These are phyloP conservation scores for Augochlora pura DNA, from an alignment of 1,140 invertebrate species.

Conservation along the genomic window DNA sequence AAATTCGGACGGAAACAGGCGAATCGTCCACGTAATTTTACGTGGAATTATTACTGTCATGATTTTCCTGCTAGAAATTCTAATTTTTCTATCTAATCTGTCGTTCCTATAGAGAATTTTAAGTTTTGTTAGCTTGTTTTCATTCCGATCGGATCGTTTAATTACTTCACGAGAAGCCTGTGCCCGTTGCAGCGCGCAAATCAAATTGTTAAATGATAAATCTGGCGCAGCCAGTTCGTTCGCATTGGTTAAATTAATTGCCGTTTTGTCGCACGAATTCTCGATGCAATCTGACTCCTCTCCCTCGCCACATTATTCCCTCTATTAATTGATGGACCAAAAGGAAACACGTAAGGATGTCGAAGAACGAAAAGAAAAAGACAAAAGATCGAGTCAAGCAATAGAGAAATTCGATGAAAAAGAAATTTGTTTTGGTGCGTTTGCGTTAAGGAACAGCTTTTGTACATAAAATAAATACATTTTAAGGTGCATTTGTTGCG, in stretches of 20 bases:
- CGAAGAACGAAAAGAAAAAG: slow-evolving; percentile 38
- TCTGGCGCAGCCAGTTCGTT: not conserved
- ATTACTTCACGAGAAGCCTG: slow-evolving; percentile 5
- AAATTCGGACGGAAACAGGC: not conserved
- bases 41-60: not conserved
- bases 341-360: slow-evolving; percentile 39
- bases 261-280: slow-evolving; percentile 30
- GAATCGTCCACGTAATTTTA: not conserved
- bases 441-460: slow-evolving; percentile 69
- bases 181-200: slow-evolving; percentile 11
- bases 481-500: slow-evolving; percentile 79
- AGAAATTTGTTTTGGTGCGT: slow-evolving; percentile 63
- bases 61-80: not conserved
- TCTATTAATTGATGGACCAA: slow-evolving; percentile 45
- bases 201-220: slow-evolving; percentile 6
- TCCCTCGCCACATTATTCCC: not conserved
- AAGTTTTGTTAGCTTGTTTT: not conserved
- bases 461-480: slow-evolving; percentile 78
- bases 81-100: too few species aligned
- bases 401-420: slow-evolving; percentile 15
- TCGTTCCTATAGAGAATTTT: too few species aligned
- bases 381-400: not conserved
- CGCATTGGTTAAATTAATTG: not conserved
- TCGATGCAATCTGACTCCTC: slow-evolving; percentile 61
- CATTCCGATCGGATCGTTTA: not conserved